These are phyloP conservation scores for Caenorhabditis parvicauda DNA, from an alignment of 2,888 invertebrate species.

Conservation along the genomic window DNA sequence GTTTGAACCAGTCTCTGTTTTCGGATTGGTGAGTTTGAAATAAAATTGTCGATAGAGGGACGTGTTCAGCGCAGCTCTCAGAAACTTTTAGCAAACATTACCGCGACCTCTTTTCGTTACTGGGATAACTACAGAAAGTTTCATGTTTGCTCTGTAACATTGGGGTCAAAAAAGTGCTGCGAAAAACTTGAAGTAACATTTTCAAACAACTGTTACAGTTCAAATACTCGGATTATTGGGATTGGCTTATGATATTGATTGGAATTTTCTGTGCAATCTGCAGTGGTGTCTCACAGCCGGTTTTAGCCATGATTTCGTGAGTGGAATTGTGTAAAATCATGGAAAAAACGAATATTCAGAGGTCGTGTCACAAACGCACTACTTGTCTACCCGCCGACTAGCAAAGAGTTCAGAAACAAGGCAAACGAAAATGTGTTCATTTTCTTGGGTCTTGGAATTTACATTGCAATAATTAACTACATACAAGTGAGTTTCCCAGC, in stretches of 20 bases:
- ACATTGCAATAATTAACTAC: slow-evolving; percentile 41
- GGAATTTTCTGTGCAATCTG: slow-evolving; percentile 40
- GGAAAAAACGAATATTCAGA: slow-evolving; percentile 6
- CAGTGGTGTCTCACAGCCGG: slow-evolving; percentile 44
- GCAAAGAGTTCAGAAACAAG: slow-evolving; percentile 34
- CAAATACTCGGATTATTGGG: slow-evolving; percentile 40
- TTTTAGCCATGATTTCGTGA: slow-evolving; percentile 42
- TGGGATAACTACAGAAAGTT: neutral
- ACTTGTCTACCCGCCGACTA: slow-evolving; percentile 35
- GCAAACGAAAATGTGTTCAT: slow-evolving; percentile 53
- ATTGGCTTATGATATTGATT: slow-evolving; percentile 34
- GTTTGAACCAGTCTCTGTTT: slow-evolving; percentile 33
- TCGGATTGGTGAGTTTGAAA: slow-evolving; percentile 42
- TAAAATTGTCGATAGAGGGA: no score
- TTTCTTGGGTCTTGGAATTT: slow-evolving; percentile 47
- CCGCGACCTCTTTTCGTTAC: neutral
- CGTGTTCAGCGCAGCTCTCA: no score
- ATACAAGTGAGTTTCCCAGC: slow-evolving; percentile 36
- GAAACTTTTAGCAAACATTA: neutral
- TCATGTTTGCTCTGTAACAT: neutral
- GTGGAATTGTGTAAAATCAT: neutral
- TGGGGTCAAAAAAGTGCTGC: neutral
- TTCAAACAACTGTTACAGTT: slow-evolving; percentile 32
- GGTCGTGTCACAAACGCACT: slow-evolving; percentile 50
- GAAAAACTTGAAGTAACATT: neutral